Evolutionary conservation across 2,888 invertebrate species (phyloP), one percentile per base, ranked within the genome.

Genomic region (Apamea crenata): DNA sequence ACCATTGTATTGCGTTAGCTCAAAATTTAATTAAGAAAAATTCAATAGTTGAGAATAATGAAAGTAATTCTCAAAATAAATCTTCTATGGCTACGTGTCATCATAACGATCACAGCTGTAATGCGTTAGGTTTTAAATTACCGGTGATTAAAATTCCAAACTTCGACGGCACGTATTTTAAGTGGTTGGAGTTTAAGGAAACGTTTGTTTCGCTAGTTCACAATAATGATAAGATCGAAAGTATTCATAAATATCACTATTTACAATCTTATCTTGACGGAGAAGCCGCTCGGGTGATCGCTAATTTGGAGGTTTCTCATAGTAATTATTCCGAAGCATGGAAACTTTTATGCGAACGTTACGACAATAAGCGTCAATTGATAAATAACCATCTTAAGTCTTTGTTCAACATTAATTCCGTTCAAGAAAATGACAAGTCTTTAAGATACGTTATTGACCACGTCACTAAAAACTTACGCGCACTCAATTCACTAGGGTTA

Each of bases 151-250:
- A 67, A 47, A 67, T 67, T 18, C 67, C 67, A 47, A 47, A 44
- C n/a, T 67, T 67, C 67, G 67, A 67, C 44, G 67, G 44, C 29
- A 67, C 67, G 12, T 67, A 44, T 67, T 67, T 68, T 29, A 68
- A 68, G 18, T 68, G 47, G 68, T n/a, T 68, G n/a, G 68, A 68
- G n/a, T 47, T 68, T 68, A 68, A 68, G 10, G 47, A 68, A 68
- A 68, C 68, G 10, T 47, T 70, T 53, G 69, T 70, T 25, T 53
- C 69, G 5, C 32, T 70, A 53, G 53, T 50, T 32, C 69, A 70
- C 25, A 70, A 53, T 21, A 70, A 70, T 53, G 14, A 70, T 7
- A 29, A 53, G 32, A 53, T 70, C 21, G 69, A 70, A 70, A 70
- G 3, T 32, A 70, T 70, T 14, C 53, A 70, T 32, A 69, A 69